Evolutionary conservation across 2,888 invertebrate species (phyloP), one percentile per base, ranked within the genome.

Genomic region (Caenorhabditis panamensis): DNA sequence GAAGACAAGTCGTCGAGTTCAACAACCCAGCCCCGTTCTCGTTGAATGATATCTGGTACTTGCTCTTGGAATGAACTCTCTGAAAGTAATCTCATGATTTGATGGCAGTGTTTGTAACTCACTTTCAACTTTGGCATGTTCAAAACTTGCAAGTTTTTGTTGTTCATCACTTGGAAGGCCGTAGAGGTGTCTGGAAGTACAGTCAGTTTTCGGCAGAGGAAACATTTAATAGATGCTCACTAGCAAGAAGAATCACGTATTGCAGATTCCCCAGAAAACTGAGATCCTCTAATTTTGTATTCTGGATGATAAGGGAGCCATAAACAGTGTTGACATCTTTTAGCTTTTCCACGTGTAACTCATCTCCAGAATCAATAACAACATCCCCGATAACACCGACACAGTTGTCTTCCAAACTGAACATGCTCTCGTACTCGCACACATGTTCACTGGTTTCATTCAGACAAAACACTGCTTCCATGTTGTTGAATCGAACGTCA

Each of bases 391-490:
- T 8, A 5, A 73, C 24, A 5, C 66, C 56, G 2, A 16, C 2
- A 31, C 73, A 73, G n/a, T 36, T 47, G 0, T 18, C 20, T 0
- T 56, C 44, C 58, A 73, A 20, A 18, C 20, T 41, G 8, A 13
- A 28, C 64, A 73, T 53, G 5, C n/a, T 8, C n/a, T 59, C 37
- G 31, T 66, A 73, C 8, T 51, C n/a, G 37, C 73, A 73, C 2
- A 31, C 49, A 5, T 2, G 20, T 20, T 69, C 26, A 0, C 37
- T 9, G 1, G 37, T 58, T 8, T 36, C 56, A 24, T 37, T 58
- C 6, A 28, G 24, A 64, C 73, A 73, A 26, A 44, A 51, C 13
- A 24, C 37, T 16, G 73, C 73, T 59, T 73, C 20, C 0, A 73
- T 3, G 16, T 18, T 49, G 9, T 6, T n/a, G 24, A 64, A 73